Percentiles rank a stretch among this genome's conserved stretches.
Evolutionary conservation across 2,113 vertebrate genomes (phyloP).

Genomic region (Tragelaphus buxtoni): DNA sequence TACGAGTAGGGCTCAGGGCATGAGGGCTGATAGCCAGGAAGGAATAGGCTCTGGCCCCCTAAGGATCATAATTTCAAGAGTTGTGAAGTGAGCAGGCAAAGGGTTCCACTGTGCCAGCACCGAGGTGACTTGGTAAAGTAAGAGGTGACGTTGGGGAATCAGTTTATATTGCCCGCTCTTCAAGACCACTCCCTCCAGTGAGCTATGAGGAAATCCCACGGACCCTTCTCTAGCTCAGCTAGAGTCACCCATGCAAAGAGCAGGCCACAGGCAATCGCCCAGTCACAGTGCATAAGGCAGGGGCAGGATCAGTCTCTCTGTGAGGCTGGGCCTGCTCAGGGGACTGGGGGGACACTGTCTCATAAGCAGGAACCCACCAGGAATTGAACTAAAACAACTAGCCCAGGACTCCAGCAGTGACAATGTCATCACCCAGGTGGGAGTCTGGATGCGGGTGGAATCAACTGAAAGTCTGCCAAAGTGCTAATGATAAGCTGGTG

Average conservation of each 20-base stretch:
- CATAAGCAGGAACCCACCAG: not conserved
- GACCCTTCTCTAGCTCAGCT: not conserved
- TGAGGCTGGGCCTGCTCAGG: not conserved
- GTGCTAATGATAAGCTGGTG: not conserved
- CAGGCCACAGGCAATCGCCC: not conserved
- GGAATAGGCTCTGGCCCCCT: not conserved
- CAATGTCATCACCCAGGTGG: not conserved
- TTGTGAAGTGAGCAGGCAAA: not conserved
- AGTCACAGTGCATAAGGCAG: not conserved
- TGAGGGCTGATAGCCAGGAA: not conserved
- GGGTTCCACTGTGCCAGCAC: not conserved
- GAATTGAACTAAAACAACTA: not conserved
- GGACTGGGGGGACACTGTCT: not conserved
- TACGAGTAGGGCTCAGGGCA: not conserved
- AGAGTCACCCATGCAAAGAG: not conserved
- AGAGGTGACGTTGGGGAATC: not conserved
- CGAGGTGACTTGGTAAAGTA: not conserved
- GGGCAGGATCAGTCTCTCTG: not conserved
- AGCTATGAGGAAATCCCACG: not conserved
- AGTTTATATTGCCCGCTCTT: not conserved
- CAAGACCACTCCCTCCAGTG: not conserved
- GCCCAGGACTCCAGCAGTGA: not conserved
- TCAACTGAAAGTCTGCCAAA: not conserved
- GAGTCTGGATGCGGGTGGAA: not conserved
- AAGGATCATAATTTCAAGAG: not conserved